These are phyloP conservation scores for Bombus vancouverensis DNA, from an alignment of 1,140 invertebrate genomes.

Conservation along the genomic window DNA sequence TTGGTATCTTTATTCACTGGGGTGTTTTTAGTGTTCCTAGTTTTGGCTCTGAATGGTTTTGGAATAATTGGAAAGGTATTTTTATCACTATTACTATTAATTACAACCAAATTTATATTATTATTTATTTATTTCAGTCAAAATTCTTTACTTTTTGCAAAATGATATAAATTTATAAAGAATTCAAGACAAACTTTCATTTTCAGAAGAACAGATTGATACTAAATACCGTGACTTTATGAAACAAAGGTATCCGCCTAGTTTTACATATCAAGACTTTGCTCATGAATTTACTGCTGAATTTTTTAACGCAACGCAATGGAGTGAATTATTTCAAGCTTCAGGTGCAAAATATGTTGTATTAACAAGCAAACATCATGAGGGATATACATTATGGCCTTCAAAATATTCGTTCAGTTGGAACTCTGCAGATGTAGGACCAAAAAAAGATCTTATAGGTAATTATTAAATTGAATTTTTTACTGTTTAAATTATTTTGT, in stretches of 20 bases:
- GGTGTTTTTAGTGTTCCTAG: conserved; percentile 95
- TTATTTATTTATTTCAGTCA: background rate
- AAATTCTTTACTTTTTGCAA: conserved; percentile 8
- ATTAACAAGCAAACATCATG: conserved; percentile 96
- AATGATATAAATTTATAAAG: background rate
- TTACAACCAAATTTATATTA: background rate
- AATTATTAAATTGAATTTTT: conserved; percentile 54
- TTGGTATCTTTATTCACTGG: conserved; percentile 97
- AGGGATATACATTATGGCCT: conserved; percentile 95
- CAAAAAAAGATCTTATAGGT: conserved; percentile 91
- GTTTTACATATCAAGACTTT: conserved; percentile 94
- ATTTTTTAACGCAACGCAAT: conserved; percentile 90
- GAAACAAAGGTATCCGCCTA: conserved; percentile 89
- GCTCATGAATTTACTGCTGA: conserved; percentile 91
- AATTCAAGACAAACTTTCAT: conserved; percentile 4
- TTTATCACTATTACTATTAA: conserved; percentile 6
- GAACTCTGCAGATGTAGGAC: conserved; percentile 94
- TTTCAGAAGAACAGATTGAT: conserved; percentile 62
- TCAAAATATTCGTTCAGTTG: conserved; percentile 93
- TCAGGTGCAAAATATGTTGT: conserved; percentile 95
- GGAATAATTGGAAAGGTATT: conserved; percentile 89
- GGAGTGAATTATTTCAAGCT: conserved; percentile 89
- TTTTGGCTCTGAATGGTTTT: conserved; percentile 94
- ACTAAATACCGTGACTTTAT: conserved; percentile 85
- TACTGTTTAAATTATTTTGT: conserved; percentile 2